Conservation (phyloP, 2,888 invertebrate species). For the Drosophila imparisetae region DNA sequence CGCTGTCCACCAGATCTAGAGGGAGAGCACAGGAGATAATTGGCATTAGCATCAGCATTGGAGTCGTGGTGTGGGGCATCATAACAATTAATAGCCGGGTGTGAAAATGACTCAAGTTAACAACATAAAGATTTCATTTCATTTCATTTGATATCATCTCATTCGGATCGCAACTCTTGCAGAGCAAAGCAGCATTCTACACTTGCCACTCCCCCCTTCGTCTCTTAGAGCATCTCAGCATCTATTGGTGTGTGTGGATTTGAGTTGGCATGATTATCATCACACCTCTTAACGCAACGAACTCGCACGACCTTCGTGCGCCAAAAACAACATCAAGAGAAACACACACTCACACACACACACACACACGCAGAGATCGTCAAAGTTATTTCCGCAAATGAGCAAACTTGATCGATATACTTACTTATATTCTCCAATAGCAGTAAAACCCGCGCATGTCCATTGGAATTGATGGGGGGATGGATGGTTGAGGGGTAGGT, state of each 20-base stretch:
- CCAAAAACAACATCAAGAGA: conserved; percentile 63
- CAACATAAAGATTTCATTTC: conserved; percentile 57
- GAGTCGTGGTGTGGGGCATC: conserved; percentile 13
- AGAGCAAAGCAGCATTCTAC: background rate
- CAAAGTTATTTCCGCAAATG: conserved; percentile 82
- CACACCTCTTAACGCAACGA: conserved; percentile 78
- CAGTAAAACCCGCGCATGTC: conserved; percentile 57
- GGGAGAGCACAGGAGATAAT: conserved; percentile 30
- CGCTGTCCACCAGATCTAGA: conserved; percentile 95
- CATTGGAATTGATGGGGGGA: background rate
- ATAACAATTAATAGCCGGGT: conserved; percentile 74
- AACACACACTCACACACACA: conserved; percentile 38
- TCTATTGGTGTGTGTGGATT: background rate
- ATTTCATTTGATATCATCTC: conserved; percentile 7
- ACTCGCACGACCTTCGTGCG: conserved; percentile 79
- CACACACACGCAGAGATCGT: conserved; percentile 46
- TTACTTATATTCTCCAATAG: conserved; percentile 28
- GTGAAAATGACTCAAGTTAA: conserved; percentile 74
- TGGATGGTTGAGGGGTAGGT: background rate
- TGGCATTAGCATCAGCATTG: conserved; percentile 51
- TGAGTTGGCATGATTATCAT: conserved; percentile 44
- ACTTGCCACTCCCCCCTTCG: background rate
- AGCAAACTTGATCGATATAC: conserved; percentile 71
- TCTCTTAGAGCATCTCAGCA: background rate
- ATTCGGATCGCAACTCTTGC: conserved; percentile 3